Base-by-base conservation (phyloP, 2,888 invertebrate species). In the Perizoma flavofasciatum region DNA sequence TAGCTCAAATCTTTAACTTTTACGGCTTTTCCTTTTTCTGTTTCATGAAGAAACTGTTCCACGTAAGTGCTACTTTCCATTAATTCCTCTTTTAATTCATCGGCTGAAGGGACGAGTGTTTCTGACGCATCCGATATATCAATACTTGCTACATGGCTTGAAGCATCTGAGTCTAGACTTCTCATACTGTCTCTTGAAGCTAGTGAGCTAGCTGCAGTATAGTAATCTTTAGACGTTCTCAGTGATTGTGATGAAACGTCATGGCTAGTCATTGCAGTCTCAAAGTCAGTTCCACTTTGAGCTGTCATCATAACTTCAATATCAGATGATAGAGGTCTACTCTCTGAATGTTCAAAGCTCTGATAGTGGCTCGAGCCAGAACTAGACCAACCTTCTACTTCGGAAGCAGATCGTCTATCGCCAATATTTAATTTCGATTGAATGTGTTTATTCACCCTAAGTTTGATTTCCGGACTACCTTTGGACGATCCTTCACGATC, bases 91-190 rank as follows among this genome's bases (percentile, higher is more conserved):
- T 95, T 95, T 50, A 96, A 85, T 81, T 97, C 97, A 77, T 96
- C 95, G 6, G 96, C 96, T 3, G 98, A 98, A 9, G 98, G 97
- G 7, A 99, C 96, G 6, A 99, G 87, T 1, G 98, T 99, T 89
- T 98, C 98, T 0, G 98, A 98, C 34, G 96, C 93, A 84, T 98
- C 98, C 39, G 98, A 98, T 41, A 97, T 95, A 87, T 98, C 98
- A 66, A 97, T 94, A 77, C 97, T 97, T 0, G 96, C 97, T 59
- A 98, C 92, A 82, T 97, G 96, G 11, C 97, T 97, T 0, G 97
- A 97, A 67, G 96, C 97, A 84, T 97, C 96, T 2, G 97, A 98
- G 77, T 97, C 97, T 46, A 98, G 90, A 61, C 97, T 97, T 79
- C 95, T 97, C 95, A 97, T 96, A 65, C 97, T 97, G 78, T 97